Conservation (phyloP, 2,888 invertebrate species). For the Orchestes rusci region DNA sequence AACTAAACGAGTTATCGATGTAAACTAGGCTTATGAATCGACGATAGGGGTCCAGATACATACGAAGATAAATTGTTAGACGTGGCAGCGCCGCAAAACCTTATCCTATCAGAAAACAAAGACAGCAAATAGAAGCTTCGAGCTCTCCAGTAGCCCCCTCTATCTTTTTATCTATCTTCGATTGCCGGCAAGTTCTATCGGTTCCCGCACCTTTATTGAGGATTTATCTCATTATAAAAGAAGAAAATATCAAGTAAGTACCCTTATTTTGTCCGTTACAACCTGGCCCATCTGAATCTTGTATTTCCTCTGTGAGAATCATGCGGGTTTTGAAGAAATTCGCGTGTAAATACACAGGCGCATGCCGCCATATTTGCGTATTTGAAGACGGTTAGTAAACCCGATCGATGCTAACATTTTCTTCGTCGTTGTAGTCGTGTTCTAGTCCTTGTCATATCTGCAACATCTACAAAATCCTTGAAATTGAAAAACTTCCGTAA, state of each 20-base stretch:
- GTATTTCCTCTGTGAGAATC: background rate
- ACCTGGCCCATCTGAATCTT: background rate
- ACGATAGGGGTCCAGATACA: too few species aligned
- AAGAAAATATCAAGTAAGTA: slow-evolving; percentile 17
- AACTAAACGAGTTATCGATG: too few species aligned
- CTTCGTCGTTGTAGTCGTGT: slow-evolving; percentile 36
- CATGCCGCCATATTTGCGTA: slow-evolving; percentile 36
- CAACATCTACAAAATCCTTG: slow-evolving; percentile 33
- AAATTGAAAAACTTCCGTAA: slow-evolving; percentile 38
- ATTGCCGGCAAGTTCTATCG: slow-evolving; percentile 17
- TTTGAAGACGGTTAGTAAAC: slow-evolving; percentile 41
- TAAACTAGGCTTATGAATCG: too few species aligned
- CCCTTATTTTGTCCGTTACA: slow-evolving; percentile 3
- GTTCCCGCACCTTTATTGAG: slow-evolving; percentile 8
- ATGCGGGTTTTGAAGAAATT: background rate
- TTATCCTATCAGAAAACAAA: too few species aligned
- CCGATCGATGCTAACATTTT: slow-evolving; percentile 40
- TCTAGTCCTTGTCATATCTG: slow-evolving; percentile 40
- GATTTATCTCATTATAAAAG: slow-evolving; percentile 9
- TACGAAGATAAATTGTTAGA: too few species aligned
- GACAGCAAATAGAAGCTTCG: too few species aligned
- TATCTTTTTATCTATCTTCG: slow-evolving; percentile 14
- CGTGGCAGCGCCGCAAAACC: too few species aligned
- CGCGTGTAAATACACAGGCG: slow-evolving; percentile 5
- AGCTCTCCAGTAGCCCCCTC: slow-evolving; percentile 21